phyloP scores from a whole-genome alignment of 53 echinoderm and acorn worm genomes.

The Paracentrotus lividus region DNA sequence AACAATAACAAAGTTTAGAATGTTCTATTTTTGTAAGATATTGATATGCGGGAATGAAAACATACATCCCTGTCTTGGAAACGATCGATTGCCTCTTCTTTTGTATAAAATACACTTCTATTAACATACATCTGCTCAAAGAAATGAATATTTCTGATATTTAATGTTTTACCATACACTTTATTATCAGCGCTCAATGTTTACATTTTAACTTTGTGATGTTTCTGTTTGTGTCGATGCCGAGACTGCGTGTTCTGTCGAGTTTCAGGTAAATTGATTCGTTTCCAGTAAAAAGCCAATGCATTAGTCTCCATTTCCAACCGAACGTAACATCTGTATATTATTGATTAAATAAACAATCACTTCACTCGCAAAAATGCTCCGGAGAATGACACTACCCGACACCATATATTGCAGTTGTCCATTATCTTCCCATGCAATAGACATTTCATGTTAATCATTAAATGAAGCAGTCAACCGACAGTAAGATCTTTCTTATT shows the following conservation, averaged over 20 bases:
- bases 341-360: slow-evolving; percentile 50
- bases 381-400: slow-evolving; percentile 12
- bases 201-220: neutral
- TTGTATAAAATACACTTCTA: too few relatives aligned
- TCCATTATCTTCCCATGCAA: too few relatives aligned
- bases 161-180: too few relatives aligned
- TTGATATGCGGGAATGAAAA: too few relatives aligned
- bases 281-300: slow-evolving; percentile 28
- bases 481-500: too few relatives aligned
- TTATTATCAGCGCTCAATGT: neutral
- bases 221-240: slow-evolving; percentile 14
- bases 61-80: too few relatives aligned
- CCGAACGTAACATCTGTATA: slow-evolving; percentile 33
- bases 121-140: too few relatives aligned
- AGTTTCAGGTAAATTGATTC: slow-evolving; percentile 38
- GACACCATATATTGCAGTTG: too few relatives aligned
- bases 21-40: too few relatives aligned
- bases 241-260: neutral
- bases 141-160: too few relatives aligned
- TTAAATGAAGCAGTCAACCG: neutral
- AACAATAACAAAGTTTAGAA: too few relatives aligned
- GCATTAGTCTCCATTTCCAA: slow-evolving; percentile 47
- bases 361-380: neutral
- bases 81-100: too few relatives aligned
- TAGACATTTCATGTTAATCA: neutral